Conservation (phyloP, 2,888 invertebrate species). For the Trichopria drosophilae region DNA sequence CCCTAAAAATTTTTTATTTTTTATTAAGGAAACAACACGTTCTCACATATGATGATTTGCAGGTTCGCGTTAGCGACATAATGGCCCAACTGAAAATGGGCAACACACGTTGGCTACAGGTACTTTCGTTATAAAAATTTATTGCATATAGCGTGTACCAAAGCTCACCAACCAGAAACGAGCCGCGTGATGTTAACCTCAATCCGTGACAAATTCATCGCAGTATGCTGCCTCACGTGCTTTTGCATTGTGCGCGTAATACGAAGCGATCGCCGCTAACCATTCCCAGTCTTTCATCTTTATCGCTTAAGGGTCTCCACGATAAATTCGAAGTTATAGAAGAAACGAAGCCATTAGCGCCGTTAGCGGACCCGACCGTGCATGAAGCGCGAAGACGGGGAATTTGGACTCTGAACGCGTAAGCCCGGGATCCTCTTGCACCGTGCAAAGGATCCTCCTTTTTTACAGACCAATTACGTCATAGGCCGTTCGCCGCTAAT, state of each 20-base stretch:
- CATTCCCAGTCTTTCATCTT: background rate
- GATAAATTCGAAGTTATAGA: constrained; percentile 52
- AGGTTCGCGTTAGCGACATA: too few relatives aligned
- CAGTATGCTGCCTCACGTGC: constrained; percentile 51
- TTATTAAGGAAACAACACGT: too few relatives aligned
- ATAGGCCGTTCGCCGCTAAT: too few relatives aligned
- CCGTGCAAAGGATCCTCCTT: too few relatives aligned
- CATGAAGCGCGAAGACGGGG: constrained; percentile 39
- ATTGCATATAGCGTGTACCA: too few relatives aligned
- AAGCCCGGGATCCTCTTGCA: constrained; percentile 1
- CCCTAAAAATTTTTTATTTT: too few relatives aligned
- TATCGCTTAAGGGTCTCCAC: constrained; percentile 20
- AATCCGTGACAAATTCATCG: constrained; percentile 54
- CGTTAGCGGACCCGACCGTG: constrained; percentile 51
- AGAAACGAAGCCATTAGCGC: constrained; percentile 54
- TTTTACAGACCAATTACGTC: too few relatives aligned
- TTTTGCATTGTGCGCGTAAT: constrained; percentile 25
- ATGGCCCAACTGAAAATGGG: too few relatives aligned
- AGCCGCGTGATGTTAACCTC: constrained; percentile 40
- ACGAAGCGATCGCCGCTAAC: constrained; percentile 12
- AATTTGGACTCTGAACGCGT: constrained; percentile 8
- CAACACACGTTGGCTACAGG: too few relatives aligned
- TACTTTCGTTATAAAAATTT: too few relatives aligned
- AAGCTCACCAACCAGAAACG: constrained; percentile 30
- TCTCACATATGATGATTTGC: too few relatives aligned